Evolutionary conservation across 2,797 vertebrate genomes (phyloP).

Genomic region (Danio aesculapii): DNA sequence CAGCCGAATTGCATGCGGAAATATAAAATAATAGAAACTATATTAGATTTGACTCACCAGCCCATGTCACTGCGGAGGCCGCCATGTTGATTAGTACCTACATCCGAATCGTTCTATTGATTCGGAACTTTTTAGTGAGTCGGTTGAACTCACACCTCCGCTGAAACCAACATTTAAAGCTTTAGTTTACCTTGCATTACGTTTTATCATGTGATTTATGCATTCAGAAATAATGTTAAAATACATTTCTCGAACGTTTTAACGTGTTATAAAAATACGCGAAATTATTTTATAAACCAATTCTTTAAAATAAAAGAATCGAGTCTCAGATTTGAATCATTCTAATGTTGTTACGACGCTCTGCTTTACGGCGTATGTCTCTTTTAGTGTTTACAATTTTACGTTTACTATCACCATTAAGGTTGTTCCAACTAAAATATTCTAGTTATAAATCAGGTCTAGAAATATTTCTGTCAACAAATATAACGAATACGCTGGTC

Average conservation of each 20-base stretch:
- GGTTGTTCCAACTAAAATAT: background rate
- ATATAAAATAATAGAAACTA: background rate
- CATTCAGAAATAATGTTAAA: background rate
- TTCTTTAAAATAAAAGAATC: background rate
- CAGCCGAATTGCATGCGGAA: background rate
- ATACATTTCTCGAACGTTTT: background rate
- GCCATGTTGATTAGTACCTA: conserved; percentile 71
- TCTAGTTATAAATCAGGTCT: background rate
- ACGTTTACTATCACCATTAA: background rate
- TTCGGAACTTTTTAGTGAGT: conserved; percentile 8
- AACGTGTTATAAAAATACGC: background rate
- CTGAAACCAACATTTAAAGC: background rate
- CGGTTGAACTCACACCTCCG: background rate
- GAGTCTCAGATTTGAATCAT: background rate
- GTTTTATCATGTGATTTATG: background rate
- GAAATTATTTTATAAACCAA: background rate
- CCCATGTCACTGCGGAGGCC: conserved; percentile 66
- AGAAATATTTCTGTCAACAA: background rate
- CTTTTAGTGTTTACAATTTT: background rate
- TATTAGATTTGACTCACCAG: conserved; percentile 66
- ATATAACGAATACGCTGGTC: background rate
- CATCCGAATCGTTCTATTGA: conserved; percentile 9
- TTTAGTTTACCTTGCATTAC: background rate
- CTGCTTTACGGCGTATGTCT: conserved; percentile 65
- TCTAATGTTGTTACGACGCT: conserved; percentile 40